Base-by-base conservation (phyloP, 2,888 invertebrate species). In the Copidosoma aretas region DNA sequence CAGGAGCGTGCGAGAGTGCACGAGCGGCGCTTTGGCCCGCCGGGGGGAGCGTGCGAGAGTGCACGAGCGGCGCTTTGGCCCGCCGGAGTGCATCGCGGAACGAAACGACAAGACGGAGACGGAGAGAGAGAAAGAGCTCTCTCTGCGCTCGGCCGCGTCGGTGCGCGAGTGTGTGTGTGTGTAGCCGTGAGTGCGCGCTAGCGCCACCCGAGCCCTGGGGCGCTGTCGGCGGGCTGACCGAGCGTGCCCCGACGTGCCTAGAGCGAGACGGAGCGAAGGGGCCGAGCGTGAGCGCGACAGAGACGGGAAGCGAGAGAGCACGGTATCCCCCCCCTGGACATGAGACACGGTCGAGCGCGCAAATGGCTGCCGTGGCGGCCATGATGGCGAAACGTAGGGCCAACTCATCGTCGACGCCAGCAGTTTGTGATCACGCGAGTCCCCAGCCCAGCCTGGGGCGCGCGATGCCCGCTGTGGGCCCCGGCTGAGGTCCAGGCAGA, bases 401-500 rank as follows among this genome's bases (percentile, higher is more conserved):
- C 78, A 78, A 81, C 82, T 32, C 32, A 32, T 32, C 32, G 80
- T 81, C 80, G 81, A 53, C 10, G 12, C 43, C 43, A 46, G 43
- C 43, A 32, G 32, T 32, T 32, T 32, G 32, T 32, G 32, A 32
- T 32, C 8, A 5, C 56, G 24, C 24, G 17, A 14, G 56, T 15
- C 56, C 25, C 25, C 24, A 22, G 17, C 56, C 24, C 25, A 25
- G 32, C 24, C 14, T 14, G 25, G 2, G 25, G 17, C 56, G 15
- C 78, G 82, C 83, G 83, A 83, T 79, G 80, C 80, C 81, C 77
- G 77, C 78, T 79, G 80, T 79, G 80, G 79, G 75, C 77, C 76
- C 75, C 77, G 80, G 79, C 80, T 78, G 94, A 94, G 93, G n/a
- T 22, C 90, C 98, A 98, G 91, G 91, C 97, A 89, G 95, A 96